Conservation (phyloP, 2,888 invertebrate species). For the Itoplectis maculator region DNA sequence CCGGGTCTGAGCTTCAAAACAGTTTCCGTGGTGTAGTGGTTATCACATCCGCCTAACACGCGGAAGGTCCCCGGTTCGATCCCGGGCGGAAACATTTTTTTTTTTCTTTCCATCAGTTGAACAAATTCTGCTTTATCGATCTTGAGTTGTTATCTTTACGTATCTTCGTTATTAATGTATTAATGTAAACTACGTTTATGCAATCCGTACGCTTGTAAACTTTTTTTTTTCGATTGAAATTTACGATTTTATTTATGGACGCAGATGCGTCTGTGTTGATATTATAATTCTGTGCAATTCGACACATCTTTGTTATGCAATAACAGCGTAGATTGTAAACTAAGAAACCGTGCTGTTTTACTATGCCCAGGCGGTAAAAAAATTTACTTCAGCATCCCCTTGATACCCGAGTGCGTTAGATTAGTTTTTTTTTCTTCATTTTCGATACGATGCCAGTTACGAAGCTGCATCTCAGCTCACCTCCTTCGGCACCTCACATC, state of each 20-base stretch:
- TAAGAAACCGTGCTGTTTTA: too few relatives aligned
- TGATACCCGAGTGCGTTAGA: background rate
- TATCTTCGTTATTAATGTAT: background rate
- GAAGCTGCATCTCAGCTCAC: too few relatives aligned
- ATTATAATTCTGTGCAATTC: too few relatives aligned
- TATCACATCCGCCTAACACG: constrained; percentile 97
- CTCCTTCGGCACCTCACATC: background rate
- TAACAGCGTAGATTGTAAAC: too few relatives aligned
- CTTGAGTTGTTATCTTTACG: background rate
- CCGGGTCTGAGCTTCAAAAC: background rate
- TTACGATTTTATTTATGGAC: too few relatives aligned
- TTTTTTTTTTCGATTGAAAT: too few relatives aligned
- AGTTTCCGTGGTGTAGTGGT: constrained; percentile 95
- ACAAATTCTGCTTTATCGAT: background rate
- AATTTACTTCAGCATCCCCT: too few relatives aligned
- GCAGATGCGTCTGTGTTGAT: too few relatives aligned
- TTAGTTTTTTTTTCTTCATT: constrained; percentile 10
- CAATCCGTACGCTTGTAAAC: too few relatives aligned
- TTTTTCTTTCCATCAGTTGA: constrained; percentile 28
- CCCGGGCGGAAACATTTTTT: constrained; percentile 92
- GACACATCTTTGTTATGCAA: too few relatives aligned
- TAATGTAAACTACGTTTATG: too few relatives aligned
- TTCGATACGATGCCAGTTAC: background rate
- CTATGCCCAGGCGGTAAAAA: too few relatives aligned
- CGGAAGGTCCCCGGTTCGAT: constrained; percentile 96